phyloP scores from a whole-genome alignment of 2,797 vertebrate genomes.

The Acropternis orthonyx region DNA sequence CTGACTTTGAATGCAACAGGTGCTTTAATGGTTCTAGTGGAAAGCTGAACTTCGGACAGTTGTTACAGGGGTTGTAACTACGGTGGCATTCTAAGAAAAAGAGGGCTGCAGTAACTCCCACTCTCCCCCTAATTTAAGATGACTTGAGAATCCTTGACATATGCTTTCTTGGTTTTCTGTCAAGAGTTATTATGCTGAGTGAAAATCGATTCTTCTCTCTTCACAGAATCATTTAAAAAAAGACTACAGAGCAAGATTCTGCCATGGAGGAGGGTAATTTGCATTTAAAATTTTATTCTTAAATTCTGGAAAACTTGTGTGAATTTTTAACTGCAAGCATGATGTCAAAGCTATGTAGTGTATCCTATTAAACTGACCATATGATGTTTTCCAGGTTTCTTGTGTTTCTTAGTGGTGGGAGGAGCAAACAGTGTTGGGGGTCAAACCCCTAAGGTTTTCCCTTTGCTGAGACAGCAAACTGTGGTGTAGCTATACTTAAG shows the following conservation, averaged over 20 bases:
- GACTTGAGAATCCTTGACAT: fast-evolving
- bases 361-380: background rate
- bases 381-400: background rate
- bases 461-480: background rate
- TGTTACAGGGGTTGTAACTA: background rate
- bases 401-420: background rate
- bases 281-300: background rate
- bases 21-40: background rate
- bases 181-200: background rate
- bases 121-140: background rate
- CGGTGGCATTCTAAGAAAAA: background rate
- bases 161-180: background rate
- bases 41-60: background rate
- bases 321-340: background rate
- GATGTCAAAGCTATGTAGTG: background rate
- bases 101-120: background rate
- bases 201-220: slow-evolving; percentile 18
- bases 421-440: background rate
- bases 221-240: slow-evolving; percentile 73
- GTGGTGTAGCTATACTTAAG: background rate
- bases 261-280: slow-evolving; percentile 54
- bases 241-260: slow-evolving; percentile 74
- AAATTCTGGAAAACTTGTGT: background rate
- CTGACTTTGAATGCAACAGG: background rate
- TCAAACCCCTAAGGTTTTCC: background rate